Base-by-base conservation (phyloP, 2,113 vertebrate species). In the Elephantulus edwardii region DNA sequence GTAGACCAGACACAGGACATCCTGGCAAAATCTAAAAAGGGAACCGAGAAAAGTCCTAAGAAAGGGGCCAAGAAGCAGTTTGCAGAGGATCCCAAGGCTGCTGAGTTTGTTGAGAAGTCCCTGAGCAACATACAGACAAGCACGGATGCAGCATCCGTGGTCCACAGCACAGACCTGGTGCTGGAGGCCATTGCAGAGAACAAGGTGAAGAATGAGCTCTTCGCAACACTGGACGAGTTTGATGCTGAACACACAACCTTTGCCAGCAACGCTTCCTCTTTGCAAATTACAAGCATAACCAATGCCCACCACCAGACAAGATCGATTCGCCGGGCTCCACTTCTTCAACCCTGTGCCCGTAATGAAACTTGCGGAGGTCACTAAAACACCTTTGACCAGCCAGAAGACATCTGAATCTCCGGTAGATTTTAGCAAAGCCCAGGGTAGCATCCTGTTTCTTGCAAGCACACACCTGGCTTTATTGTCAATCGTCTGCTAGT, bases 271-370 rank as follows among this genome's bases (percentile, higher is more conserved):
- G 99, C 99, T 0, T 99, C 99, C 1, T 99, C 99, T 28, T 91
- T 99, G 97, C 98, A 98, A 52, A 98, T 99, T 94, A 97, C 98
- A 0, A 97, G 97, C 95, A 97, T 99, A 72, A 99, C 98, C 87
- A 99, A 99, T 30, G 97, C 98, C n/a, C 44, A 99, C 99, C 86
- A 97, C 96, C 87, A 98, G 99, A 77, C 98, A 98, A 94, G 99
- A 99, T 96, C 97, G 98, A 5, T 99, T 99, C 20, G 99, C 98
- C 0, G 99, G 99, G 60, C 98, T 99, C 60, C 99, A 99, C 97
- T 99, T 99, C 97, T 99, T 99, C 96, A 99, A 99, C 91, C 99
- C 99, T 0, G 99, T 99, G 66, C 99, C 99, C 30, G 28, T 99
- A 97, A 99, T 99, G 99, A 99, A 99, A 93, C 98, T 99, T 0